These are phyloP conservation scores for Nasua narica DNA, from an alignment of 2,797 vertebrate genomes.

Conservation along the genomic window DNA sequence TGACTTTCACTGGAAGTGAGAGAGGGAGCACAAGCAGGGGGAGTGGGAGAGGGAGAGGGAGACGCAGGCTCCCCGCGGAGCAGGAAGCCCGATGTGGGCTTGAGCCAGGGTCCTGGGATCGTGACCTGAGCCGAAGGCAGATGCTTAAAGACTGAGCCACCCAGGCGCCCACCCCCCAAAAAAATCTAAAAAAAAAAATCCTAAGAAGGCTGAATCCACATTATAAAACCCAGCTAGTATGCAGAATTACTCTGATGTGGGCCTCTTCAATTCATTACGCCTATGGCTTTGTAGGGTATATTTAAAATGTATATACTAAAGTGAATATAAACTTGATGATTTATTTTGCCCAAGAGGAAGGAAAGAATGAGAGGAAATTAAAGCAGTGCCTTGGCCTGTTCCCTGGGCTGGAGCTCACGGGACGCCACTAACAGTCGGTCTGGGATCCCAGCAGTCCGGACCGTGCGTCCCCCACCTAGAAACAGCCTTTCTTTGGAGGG, in stretches of 20 bases:
- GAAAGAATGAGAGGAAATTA: conserved; percentile 31
- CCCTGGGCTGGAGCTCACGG: fast-evolving
- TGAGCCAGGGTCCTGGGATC: no score
- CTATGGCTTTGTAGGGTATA: conserved; percentile 39
- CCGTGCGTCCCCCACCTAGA: fast-evolving
- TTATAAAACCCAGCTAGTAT: neutral
- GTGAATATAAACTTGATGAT: conserved; percentile 46
- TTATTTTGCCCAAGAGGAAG: conserved; percentile 32
- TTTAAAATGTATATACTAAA: conserved; percentile 39
- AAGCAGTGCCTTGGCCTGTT: neutral
- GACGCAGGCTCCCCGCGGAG: no score
- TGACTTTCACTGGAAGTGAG: no score
- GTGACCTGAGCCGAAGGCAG: no score
- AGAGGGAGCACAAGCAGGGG: no score
- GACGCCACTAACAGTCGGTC: fast-evolving
- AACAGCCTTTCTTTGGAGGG: neutral
- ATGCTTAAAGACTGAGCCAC: no score
- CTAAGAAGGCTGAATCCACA: neutral
- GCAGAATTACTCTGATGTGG: neutral
- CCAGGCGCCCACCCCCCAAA: neutral
- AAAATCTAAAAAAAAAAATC: neutral
- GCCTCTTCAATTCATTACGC: neutral
- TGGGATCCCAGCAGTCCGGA: neutral
- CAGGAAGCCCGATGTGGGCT: no score
- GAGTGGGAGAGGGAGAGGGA: no score